Evolutionary conservation across 1,140 invertebrate species (phyloP), one percentile per base, ranked within the genome.

Genomic region (Holcopasites calliopsidis): DNA sequence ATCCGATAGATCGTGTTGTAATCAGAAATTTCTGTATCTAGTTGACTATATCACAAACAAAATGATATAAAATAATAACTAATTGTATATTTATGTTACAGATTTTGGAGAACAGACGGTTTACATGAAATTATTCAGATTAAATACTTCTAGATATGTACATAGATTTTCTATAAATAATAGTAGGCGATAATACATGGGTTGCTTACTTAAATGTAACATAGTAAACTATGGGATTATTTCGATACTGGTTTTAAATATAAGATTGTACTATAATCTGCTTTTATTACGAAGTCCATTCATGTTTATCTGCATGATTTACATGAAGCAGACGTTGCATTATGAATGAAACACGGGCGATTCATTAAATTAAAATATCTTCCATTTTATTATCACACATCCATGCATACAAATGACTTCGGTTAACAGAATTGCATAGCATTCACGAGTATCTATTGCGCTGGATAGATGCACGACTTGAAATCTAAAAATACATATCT

Each of bases 341-440:
- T 28, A 5, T 49, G 69, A 82, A 70, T 60, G 49, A 83, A 70
- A 68, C 42, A 74, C 47, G 16, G 33, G 50, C 68, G 55, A 77
- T 80, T 76, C 86, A 80, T 87, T 85, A 85, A 86, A 86, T 85
- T 87, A 86, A 86, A 87, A 86, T 88, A 86, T 86, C 57, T 73
- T 85, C 68, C 65, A 54, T 71, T 86, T 87, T 87, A 87, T 87
- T 88, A 84, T 84, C 71, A 87, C 74, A 80, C 77, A 80, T 82
- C 81, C 68, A 58, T 76, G 76, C 66, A 73, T 88, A 88, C 84
- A 88, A 88, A 87, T 82, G 80, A 81, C 73, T 75, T 75, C 54
- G 58, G 73, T 68, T 75, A 81, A 79, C 70, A 76, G 69, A 85
- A 85, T 61, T 73, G 60, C n/a, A 52, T 80, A 73, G 72, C 76